These are phyloP conservation scores for Tetropium fuscum DNA, from an alignment of 2,888 invertebrate genomes.

Conservation along the genomic window DNA sequence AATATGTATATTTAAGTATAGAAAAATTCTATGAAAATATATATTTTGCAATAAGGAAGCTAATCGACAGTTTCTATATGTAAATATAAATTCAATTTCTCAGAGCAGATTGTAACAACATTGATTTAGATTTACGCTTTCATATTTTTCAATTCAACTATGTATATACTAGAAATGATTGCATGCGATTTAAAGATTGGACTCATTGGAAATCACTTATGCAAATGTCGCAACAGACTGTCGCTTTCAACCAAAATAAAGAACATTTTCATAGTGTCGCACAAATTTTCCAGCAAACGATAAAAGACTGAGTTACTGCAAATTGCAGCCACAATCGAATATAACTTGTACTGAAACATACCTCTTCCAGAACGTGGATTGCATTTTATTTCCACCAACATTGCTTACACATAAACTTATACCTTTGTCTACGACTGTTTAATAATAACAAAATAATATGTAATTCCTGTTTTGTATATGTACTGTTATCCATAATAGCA, in stretches of 20 bases:
- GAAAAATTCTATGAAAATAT: too few species aligned
- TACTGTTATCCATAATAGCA: too few species aligned
- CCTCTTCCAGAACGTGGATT: constrained; percentile 26
- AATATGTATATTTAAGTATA: too few species aligned
- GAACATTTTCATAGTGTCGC: constrained; percentile 30
- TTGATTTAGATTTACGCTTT: neutral
- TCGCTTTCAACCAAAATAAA: constrained; percentile 21
- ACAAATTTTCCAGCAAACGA: constrained; percentile 31
- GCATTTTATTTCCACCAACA: constrained; percentile 23
- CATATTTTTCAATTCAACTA: neutral
- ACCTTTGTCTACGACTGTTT: too few species aligned
- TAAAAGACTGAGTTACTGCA: constrained; percentile 43
- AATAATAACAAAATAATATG: too few species aligned
- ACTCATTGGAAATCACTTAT: constrained; percentile 23
- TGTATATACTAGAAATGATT: constrained; percentile 8
- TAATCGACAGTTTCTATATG: too few species aligned
- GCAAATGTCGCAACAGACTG: constrained; percentile 26
- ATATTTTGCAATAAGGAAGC: too few species aligned
- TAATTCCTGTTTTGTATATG: too few species aligned
- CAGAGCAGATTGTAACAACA: neutral
- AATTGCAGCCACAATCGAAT: constrained; percentile 43
- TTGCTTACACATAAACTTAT: constrained; percentile 1
- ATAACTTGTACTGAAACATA: constrained; percentile 31
- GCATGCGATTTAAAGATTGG: constrained; percentile 7
- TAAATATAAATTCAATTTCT: too few species aligned